A percentile compares a stretch with the other conserved stretches of the same genome.
phyloP scores from a whole-genome alignment of 2,797 vertebrate genomes.

The Hapalemur alaotrensis region DNA sequence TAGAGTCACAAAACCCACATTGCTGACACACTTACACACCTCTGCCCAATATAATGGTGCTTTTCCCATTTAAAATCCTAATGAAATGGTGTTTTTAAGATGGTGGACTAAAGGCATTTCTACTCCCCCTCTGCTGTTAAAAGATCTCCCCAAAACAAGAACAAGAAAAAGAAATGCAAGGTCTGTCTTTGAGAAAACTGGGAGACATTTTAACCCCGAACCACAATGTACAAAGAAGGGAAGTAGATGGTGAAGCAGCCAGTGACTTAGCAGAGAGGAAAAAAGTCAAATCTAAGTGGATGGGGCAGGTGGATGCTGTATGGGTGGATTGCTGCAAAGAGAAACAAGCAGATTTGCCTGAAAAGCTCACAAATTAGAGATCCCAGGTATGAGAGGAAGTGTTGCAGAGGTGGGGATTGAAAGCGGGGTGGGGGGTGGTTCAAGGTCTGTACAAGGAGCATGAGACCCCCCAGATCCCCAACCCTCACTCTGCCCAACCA shows the following conservation, averaged over 20 bases:
- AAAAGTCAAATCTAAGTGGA: background rate
- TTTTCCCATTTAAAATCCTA: slow-evolving; percentile 12
- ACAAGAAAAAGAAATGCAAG: background rate
- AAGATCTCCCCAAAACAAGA: background rate
- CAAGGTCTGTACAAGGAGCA: background rate
- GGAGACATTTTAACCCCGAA: background rate
- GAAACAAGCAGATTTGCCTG: background rate
- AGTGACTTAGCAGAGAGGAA: background rate
- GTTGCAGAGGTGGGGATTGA: background rate
- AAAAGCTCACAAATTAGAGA: background rate
- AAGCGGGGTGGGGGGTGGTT: background rate
- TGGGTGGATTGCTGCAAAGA: background rate
- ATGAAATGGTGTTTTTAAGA: background rate
- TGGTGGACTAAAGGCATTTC: background rate
- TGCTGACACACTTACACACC: background rate
- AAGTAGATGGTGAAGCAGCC: background rate
- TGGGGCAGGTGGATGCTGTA: background rate
- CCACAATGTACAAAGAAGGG: background rate
- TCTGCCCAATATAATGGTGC: background rate
- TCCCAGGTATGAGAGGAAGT: background rate
- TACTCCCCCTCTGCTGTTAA: background rate
- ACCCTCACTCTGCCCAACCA: background rate
- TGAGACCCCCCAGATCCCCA: background rate
- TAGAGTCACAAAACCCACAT: background rate
- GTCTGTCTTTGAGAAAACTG: background rate